Conservation (phyloP, 2,113 vertebrate genomes). For the Parus major region DNA sequence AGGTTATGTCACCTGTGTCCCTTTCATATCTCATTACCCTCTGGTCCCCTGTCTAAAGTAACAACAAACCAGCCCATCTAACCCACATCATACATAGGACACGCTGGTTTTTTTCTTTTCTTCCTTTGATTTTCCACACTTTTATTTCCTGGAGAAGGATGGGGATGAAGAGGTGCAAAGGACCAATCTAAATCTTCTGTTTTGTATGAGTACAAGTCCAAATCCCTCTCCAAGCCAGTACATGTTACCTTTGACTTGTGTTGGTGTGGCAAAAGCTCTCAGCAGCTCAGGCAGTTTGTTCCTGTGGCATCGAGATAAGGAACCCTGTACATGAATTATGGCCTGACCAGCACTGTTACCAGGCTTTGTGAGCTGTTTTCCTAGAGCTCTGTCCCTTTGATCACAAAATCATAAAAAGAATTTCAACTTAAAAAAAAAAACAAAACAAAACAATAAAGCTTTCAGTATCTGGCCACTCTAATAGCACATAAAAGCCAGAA, state of each 20-base stretch:
- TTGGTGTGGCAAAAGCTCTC: not conserved
- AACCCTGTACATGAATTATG: not conserved
- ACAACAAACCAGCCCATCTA: not conserved
- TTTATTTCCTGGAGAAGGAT: not conserved
- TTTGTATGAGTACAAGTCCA: not conserved
- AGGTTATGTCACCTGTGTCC: conserved; percentile 13
- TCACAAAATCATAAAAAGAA: not conserved
- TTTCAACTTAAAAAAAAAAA: not conserved
- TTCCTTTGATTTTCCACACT: not conserved
- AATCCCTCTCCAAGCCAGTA: not conserved
- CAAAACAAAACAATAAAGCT: not conserved
- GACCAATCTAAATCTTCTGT: not conserved
- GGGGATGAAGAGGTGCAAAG: not conserved
- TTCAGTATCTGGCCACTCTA: not conserved
- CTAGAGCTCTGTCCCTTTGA: not conserved
- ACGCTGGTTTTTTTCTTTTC: rapidly evolving
- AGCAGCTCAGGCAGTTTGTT: not conserved
- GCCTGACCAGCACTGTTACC: not conserved
- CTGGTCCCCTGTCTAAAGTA: not conserved
- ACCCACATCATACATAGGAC: not conserved
- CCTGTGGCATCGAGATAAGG: not conserved
- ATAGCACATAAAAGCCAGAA: not conserved
- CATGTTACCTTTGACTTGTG: not conserved
- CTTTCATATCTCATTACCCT: not conserved
- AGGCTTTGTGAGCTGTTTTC: not conserved